A percentile compares a stretch with the other conserved stretches of the same genome.
Evolutionary conservation across 2,113 vertebrate species (phyloP).

Genomic region (Xiphias gladius): DNA sequence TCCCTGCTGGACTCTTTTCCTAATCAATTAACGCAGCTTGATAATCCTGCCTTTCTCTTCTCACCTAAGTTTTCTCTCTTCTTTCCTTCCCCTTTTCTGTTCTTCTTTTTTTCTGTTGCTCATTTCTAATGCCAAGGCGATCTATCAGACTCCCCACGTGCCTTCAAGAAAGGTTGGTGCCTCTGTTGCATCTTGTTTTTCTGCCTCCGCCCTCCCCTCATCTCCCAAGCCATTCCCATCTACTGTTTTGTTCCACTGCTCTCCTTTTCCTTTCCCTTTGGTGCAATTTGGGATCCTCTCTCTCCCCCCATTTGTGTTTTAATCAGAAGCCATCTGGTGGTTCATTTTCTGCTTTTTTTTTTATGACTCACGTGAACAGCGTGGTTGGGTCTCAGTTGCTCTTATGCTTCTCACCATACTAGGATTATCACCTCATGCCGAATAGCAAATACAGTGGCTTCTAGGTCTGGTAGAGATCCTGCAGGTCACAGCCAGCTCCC

Average conservation of each 20-base stretch:
- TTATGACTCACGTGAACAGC: slow-evolving; percentile 43
- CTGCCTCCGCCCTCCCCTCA: slow-evolving; percentile 18
- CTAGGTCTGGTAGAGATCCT: neutral
- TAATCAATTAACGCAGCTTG: slow-evolving; percentile 78
- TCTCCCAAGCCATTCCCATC: slow-evolving; percentile 51
- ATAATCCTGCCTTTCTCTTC: slow-evolving; percentile 81
- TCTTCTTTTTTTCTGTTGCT: slow-evolving; percentile 80
- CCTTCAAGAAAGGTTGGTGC: slow-evolving; percentile 99
- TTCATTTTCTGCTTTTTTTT: slow-evolving; percentile 39
- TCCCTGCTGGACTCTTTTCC: slow-evolving; percentile 69
- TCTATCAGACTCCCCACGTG: slow-evolving; percentile 95
- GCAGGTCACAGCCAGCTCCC: slow-evolving; percentile 9
- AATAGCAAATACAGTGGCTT: slow-evolving; percentile 23
- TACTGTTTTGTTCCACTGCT: slow-evolving; percentile 49
- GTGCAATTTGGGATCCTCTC: slow-evolving; percentile 37
- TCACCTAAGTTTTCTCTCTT: slow-evolving; percentile 79
- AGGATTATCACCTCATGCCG: slow-evolving; percentile 60
- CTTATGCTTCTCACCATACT: slow-evolving; percentile 42
- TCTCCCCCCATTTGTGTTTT: slow-evolving; percentile 50
- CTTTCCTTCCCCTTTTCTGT: slow-evolving; percentile 73
- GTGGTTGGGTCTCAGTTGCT: slow-evolving; percentile 31
- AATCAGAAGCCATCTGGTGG: slow-evolving; percentile 47
- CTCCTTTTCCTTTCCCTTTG: slow-evolving; percentile 29
- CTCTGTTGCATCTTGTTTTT: slow-evolving; percentile 79
- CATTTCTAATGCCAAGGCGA: slow-evolving; percentile 89